Conservation (phyloP, 2,888 invertebrate genomes). For the Lepidochitona cinerea region DNA sequence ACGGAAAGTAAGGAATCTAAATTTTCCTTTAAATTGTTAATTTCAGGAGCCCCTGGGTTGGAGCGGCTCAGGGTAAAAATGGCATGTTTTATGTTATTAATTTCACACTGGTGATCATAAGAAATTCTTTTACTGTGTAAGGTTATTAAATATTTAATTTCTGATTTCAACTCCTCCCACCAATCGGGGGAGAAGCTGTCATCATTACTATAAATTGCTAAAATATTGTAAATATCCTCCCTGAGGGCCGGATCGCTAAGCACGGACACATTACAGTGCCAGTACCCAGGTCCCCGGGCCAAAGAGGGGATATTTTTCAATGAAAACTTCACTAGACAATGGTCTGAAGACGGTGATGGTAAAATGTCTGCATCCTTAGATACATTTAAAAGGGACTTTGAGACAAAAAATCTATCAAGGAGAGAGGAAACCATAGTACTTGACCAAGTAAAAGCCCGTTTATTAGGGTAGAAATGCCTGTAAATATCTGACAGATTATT, state of each 20-base stretch:
- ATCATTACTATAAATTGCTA: too few relatives aligned
- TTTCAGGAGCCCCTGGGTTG: neutral
- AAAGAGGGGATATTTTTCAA: neutral
- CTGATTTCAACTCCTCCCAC: neutral
- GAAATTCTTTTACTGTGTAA: neutral
- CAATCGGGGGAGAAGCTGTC: neutral
- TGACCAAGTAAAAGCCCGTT: neutral
- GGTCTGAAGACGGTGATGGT: slow-evolving; percentile 5
- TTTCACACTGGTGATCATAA: neutral
- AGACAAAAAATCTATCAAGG: slow-evolving; percentile 10
- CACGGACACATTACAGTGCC: slow-evolving; percentile 11
- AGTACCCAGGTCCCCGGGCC: neutral
- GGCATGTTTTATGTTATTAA: neutral
- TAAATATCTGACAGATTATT: neutral
- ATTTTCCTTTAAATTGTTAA: neutral
- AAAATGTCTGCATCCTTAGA: neutral
- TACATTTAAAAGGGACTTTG: neutral
- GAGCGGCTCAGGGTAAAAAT: neutral
- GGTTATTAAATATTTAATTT: neutral
- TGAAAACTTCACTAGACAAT: neutral
- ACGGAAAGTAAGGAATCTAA: neutral
- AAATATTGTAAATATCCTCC: neutral
- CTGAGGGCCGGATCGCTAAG: neutral
- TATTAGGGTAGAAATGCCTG: neutral
- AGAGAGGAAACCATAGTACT: neutral